Evolutionary conservation across 2,797 vertebrate genomes (phyloP).

Genomic region (Danionella dracula): DNA sequence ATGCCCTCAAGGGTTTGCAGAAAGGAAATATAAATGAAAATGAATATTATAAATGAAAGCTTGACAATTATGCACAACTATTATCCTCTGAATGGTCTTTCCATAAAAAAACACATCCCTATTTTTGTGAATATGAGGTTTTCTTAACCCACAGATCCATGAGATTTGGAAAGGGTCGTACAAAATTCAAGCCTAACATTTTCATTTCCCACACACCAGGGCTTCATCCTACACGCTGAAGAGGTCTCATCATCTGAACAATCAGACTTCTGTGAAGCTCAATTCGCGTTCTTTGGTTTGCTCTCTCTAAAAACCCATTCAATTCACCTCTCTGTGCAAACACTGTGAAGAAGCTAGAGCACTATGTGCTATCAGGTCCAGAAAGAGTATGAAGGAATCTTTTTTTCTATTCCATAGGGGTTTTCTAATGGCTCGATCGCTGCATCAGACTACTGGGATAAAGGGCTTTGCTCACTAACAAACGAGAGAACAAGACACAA

Average conservation of each 20-base stretch:
- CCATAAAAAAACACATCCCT: too few relatives aligned
- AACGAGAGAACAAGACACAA: constrained; percentile 7
- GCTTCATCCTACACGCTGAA: not conserved
- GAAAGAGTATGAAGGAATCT: not conserved
- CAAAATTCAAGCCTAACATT: not conserved
- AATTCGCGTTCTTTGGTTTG: not conserved
- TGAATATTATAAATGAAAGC: too few relatives aligned
- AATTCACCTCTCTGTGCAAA: not conserved
- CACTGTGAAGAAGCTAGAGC: not conserved
- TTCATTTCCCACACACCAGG: not conserved
- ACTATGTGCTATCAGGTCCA: not conserved
- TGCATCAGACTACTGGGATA: constrained; percentile 14
- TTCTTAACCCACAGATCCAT: not conserved
- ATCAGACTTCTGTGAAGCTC: not conserved
- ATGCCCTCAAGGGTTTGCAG: constrained; percentile 1
- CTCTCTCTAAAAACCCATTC: not conserved
- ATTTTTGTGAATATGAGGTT: too few relatives aligned
- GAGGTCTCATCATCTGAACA: not conserved
- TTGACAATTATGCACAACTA: too few relatives aligned
- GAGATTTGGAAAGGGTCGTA: not conserved
- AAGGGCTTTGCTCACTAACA: constrained; percentile 6
- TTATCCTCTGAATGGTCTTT: too few relatives aligned
- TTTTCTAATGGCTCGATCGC: not conserved
- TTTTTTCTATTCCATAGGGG: not conserved
- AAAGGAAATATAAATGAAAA: not conserved